Base-by-base conservation (phyloP, 2,797 vertebrate genomes). In the Labroides dimidiatus region DNA sequence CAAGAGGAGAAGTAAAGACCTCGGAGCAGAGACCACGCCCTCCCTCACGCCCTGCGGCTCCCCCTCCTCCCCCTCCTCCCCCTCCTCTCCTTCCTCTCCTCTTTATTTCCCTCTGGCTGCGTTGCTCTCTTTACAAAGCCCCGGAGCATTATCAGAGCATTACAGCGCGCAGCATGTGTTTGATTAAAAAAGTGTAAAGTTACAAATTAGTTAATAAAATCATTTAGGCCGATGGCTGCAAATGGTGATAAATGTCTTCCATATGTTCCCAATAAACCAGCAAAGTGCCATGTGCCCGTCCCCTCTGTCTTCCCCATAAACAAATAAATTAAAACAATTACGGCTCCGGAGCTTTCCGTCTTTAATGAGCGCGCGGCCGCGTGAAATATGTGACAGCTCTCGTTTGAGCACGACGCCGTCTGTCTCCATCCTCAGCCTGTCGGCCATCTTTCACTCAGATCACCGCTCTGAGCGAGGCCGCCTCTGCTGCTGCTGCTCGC, bases 281-380 rank as follows among this genome's bases (percentile, higher is more conserved):
- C 84, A 19, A 33, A 87, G 90, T 88, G 93, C 91, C 90, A 87
- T 91, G 87, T 90, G 92, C 89, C 89, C 80, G 84, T 93, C 90
- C 93, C 93, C 92, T 90, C 93, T 85, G 82, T 88, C 93, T 88
- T 48, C 68, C 88, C 91, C 90, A 84, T 87, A 91, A 93, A 94
- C 90, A 90, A 92, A 93, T 94, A 93, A 93, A 95, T 93, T 92
- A 93, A 93, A 93, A 94, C 93, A 95, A 94, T 95, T 94, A 94
- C 89, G 24, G 80, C 78, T 17, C 79, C 6, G 33, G 74, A 90
- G 70, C 75, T 84, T 77, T 84, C 24, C 72, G 91, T 90, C 91
- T 91, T 89, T 92, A 89, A 88, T 79, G 91, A 71, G 76, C 24
- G 69, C 60, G 84, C 82, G 75, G 78, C 67, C 62, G 51, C 0